Percentiles rank a stretch among this genome's conserved stretches.
These are phyloP conservation scores for Misgurnus anguillicaudatus DNA, from an alignment of 2,113 vertebrate genomes.

Conservation along the genomic window DNA sequence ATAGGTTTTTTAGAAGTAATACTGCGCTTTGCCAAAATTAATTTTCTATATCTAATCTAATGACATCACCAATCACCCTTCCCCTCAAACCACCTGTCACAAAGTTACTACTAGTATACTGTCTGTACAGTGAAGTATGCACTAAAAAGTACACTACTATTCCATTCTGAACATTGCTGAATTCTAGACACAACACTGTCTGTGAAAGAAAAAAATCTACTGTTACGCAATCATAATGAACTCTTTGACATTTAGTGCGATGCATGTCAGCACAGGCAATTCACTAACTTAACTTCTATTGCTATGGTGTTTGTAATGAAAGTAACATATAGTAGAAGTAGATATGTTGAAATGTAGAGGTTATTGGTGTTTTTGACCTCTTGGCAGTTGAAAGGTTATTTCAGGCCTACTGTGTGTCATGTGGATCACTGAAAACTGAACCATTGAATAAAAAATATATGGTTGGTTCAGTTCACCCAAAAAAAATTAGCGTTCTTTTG, in stretches of 20 bases:
- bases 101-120: too few relatives aligned
- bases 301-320: not conserved
- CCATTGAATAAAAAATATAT: not conserved
- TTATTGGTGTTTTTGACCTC: not conserved
- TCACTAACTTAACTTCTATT: not conserved
- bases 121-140: too few relatives aligned
- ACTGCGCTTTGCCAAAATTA: too few relatives aligned
- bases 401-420: constrained; percentile 22
- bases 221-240: not conserved
- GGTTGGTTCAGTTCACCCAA: too few relatives aligned
- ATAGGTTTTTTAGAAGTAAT: too few relatives aligned
- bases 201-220: not conserved
- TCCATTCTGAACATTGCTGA: not conserved
- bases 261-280: not conserved
- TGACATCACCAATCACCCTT: too few relatives aligned
- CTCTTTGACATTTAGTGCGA: not conserved
- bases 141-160: too few relatives aligned
- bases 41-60: too few relatives aligned
- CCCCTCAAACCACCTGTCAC: too few relatives aligned
- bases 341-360: not conserved
- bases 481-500: not conserved
- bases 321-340: not conserved
- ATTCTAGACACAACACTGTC: too few relatives aligned
- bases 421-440: not conserved
- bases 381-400: constrained; percentile 19